A percentile compares a stretch with the other conserved stretches of the same genome.
Evolutionary conservation across 2,888 invertebrate genomes (phyloP).

Genomic region (Xanthorhoe spadicearia): DNA sequence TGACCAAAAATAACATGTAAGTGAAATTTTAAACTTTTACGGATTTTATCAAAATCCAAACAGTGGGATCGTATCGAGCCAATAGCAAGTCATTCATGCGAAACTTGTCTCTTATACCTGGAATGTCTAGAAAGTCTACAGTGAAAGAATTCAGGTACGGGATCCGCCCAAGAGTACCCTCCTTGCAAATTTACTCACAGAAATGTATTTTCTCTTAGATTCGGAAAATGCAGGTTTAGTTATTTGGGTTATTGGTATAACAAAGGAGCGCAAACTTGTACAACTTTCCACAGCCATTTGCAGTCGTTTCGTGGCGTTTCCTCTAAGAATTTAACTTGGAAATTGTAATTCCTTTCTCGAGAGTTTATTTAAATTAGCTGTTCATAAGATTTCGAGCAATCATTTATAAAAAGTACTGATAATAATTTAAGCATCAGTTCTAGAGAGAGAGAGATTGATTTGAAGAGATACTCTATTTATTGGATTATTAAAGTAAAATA

Average conservation of each 20-base stretch:
- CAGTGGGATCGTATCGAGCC: slow-evolving; percentile 20
- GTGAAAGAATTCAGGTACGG: slow-evolving; percentile 44
- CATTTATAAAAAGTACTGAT: slow-evolving; percentile 14
- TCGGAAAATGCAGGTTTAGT: slow-evolving; percentile 51
- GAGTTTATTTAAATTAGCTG: slow-evolving; percentile 46
- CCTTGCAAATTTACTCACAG: slow-evolving; percentile 46
- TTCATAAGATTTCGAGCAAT: slow-evolving; percentile 33
- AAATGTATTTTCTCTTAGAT: slow-evolving; percentile 52
- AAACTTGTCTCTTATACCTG: slow-evolving; percentile 50
- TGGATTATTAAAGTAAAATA: no score
- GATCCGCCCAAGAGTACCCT: slow-evolving; percentile 50
- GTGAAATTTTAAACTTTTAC: background rate
- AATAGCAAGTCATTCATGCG: slow-evolving; percentile 51
- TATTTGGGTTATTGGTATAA: slow-evolving; percentile 51
- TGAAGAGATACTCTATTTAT: slow-evolving; percentile 3
- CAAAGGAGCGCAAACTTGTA: slow-evolving; percentile 54
- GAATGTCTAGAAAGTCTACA: slow-evolving; percentile 45
- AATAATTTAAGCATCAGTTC: slow-evolving; percentile 8
- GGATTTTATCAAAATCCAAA: slow-evolving; percentile 3
- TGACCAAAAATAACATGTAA: no score
- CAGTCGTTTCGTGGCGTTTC: slow-evolving; percentile 55
- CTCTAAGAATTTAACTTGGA: slow-evolving; percentile 56
- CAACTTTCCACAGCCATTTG: slow-evolving; percentile 54
- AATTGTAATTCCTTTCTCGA: slow-evolving; percentile 55
- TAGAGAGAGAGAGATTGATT: no score